These are phyloP conservation scores for Meloe dianella DNA, from an alignment of 2,888 invertebrate species.

Conservation along the genomic window DNA sequence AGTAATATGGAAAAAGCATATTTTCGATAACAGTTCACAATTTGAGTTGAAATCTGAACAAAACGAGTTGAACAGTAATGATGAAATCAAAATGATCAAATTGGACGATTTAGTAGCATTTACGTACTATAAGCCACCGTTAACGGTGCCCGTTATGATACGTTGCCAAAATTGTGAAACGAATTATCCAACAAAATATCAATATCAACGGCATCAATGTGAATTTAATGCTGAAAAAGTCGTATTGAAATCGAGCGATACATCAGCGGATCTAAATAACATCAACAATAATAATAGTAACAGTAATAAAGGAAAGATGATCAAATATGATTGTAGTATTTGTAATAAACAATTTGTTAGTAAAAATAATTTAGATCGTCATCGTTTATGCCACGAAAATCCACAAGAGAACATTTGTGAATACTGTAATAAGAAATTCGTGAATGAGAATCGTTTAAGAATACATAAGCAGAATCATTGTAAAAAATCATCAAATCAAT, in stretches of 20 bases:
- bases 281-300: slow-evolving; percentile 43
- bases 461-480: slow-evolving; percentile 60
- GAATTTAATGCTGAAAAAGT: slow-evolving; percentile 59
- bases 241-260: slow-evolving; percentile 54
- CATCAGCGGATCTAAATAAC: slow-evolving; percentile 52
- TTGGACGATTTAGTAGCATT: slow-evolving; percentile 37
- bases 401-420: slow-evolving; percentile 56
- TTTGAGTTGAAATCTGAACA: slow-evolving; percentile 43
- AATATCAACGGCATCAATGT: slow-evolving; percentile 59
- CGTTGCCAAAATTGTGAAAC: slow-evolving; percentile 59
- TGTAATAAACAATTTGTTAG: slow-evolving; percentile 58
- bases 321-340: slow-evolving; percentile 54
- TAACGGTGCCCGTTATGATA: slow-evolving; percentile 52
- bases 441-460: slow-evolving; percentile 57
- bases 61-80: slow-evolving; percentile 41
- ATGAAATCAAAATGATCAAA: slow-evolving; percentile 44
- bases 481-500: slow-evolving; percentile 58
- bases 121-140: slow-evolving; percentile 20
- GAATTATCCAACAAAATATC: slow-evolving; percentile 59
- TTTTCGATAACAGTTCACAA: slow-evolving; percentile 37
- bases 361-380: slow-evolving; percentile 56
- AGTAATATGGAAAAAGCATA: slow-evolving; percentile 45
- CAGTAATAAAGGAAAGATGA: slow-evolving; percentile 29
- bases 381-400: slow-evolving; percentile 55
- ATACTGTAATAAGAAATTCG: slow-evolving; percentile 58